Conservation (phyloP, 1,140 invertebrate genomes). For the Ctenoplectra terminalis region DNA sequence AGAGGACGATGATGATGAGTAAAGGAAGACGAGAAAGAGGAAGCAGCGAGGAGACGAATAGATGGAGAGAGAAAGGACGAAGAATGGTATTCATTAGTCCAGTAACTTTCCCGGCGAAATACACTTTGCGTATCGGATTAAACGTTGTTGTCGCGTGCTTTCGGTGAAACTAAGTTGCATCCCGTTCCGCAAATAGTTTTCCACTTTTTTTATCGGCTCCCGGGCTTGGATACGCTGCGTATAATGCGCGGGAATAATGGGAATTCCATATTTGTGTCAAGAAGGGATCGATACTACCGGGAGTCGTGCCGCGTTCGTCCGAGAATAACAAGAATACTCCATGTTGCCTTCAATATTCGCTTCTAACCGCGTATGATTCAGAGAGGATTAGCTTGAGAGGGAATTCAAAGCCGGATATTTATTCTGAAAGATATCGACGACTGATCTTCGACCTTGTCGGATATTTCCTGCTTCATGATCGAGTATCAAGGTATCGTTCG, state of each 20-base stretch:
- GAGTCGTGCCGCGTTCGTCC: not conserved
- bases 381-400: not conserved
- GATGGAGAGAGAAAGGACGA: not conserved
- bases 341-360: not conserved
- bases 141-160: not conserved
- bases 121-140: not conserved
- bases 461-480: not conserved
- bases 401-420: not conserved
- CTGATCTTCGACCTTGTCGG: constrained; percentile 1
- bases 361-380: not conserved
- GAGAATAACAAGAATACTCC: constrained; percentile 8
- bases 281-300: constrained; percentile 10
- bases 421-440: not conserved
- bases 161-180: not conserved
- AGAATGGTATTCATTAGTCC: not conserved
- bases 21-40: not conserved
- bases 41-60: not conserved
- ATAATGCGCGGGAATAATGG: not conserved
- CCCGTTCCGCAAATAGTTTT: not conserved
- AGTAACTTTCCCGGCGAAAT: not conserved
- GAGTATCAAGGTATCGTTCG: not conserved
- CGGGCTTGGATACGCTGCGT: no score
- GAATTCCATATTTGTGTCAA: constrained; percentile 29
- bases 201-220: no score
- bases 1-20: not conserved